Evolutionary conservation across 2,797 vertebrate genomes (phyloP), one percentile per base, ranked within the genome.

Genomic region (Manis crassicaudata): DNA sequence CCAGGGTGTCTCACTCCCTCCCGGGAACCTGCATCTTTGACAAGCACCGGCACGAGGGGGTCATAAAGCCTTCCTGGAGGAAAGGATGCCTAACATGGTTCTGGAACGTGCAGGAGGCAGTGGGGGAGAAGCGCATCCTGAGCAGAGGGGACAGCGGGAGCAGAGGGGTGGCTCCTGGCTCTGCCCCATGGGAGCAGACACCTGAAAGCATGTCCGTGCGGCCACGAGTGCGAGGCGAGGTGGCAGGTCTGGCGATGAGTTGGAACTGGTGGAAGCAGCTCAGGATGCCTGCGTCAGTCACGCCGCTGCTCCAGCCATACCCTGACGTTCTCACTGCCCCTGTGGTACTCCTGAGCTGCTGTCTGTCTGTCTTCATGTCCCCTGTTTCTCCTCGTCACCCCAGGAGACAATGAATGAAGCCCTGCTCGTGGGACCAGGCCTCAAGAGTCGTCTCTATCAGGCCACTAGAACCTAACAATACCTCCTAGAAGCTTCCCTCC

Each of bases 221-320:
- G 29, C 62, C 5, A 35, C 8, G 40, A 35, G 63, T 0, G 0
- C 6, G 8, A 56, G 5, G 58, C 25, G 20, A 20, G 3, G 56
- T n/a, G 12, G 6, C n/a, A n/a, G 32, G 46, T 82, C 40, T 6
- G 35, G 35, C 0, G 0, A 2, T 17, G 16, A n/a, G 20, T 56
- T 23, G 18, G 35, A 14, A 20, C 27, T 0, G 3, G 10, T 0
- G 2, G 32, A 0, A 12, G 46, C 6, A 62, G 27, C 43, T 43
- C 14, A 6, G 0, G 0, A 10, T 0, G 0, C 46, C 46, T 7
- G 0, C 0, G 4, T n/a, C 0, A 1, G 52, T 9, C 50, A 0
- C 0, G 16, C 1, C 4, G 10, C 35, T 16, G 4, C 8, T 2
- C 46, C 0, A 2, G 37, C 7, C 4, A 0, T 20, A 0, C 20